Percentiles rank a stretch among this genome's conserved stretches.
phyloP scores from a whole-genome alignment of 2,797 vertebrate genomes.

The Labeo calbasu region DNA sequence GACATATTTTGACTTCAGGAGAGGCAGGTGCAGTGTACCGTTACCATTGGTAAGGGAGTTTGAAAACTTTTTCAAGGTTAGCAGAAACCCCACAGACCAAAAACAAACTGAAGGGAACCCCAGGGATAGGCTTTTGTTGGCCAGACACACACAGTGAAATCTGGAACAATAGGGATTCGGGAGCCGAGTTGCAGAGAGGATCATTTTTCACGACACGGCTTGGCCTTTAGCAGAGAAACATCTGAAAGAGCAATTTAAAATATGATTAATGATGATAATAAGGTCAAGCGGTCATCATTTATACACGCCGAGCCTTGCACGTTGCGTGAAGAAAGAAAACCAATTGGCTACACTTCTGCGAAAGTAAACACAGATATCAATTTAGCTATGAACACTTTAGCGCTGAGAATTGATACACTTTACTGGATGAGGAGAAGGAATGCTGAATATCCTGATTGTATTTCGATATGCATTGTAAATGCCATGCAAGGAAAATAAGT shows the following conservation, averaged over 20 bases:
- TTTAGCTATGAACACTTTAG: neutral
- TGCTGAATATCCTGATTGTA: neutral
- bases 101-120: constrained; percentile 37
- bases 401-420: constrained; percentile 7
- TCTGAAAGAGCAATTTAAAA: constrained; percentile 50
- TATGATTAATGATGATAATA: constrained; percentile 62
- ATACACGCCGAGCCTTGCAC: constrained; percentile 2
- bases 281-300: constrained; percentile 59
- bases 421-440: neutral
- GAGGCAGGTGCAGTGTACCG: constrained; percentile 40
- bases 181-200: constrained; percentile 31
- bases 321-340: constrained; percentile 7
- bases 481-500: neutral
- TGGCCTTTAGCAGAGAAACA: constrained; percentile 55
- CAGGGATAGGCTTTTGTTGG: constrained; percentile 45
- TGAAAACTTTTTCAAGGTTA: constrained; percentile 55
- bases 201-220: constrained; percentile 57
- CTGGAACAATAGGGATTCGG: constrained; percentile 56
- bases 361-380: constrained; percentile 44
- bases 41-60: constrained; percentile 33
- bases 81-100: constrained; percentile 33
- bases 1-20: constrained; percentile 23
- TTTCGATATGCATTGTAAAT: neutral
- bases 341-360: neutral
- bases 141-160: constrained; percentile 47